A percentile compares a stretch with the other conserved stretches of the same genome.
Evolutionary conservation across 2,113 vertebrate genomes (phyloP).

Genomic region (Zootoca vivipara): DNA sequence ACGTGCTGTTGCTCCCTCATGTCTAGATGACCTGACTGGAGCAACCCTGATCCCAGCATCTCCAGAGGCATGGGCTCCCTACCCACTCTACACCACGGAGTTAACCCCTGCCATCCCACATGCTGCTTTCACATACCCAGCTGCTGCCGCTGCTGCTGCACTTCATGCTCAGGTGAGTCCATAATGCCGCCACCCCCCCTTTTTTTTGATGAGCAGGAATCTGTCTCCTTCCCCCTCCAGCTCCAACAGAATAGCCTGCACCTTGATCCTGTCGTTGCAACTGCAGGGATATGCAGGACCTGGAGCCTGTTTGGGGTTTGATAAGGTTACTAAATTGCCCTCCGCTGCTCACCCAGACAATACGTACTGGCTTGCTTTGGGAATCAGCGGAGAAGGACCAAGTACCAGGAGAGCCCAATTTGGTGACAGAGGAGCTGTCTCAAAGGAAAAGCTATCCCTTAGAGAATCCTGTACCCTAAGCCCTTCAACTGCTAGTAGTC

Average conservation of each 20-base stretch:
- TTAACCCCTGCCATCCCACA: constrained; percentile 94
- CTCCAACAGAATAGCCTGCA: accelerated
- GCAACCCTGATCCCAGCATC: constrained; percentile 94
- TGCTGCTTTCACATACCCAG: constrained; percentile 92
- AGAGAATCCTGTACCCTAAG: background rate
- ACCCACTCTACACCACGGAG: constrained; percentile 95
- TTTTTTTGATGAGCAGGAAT: accelerated
- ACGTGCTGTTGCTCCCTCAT: constrained; percentile 8
- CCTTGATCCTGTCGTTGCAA: background rate
- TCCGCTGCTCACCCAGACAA: background rate
- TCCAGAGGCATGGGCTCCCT: constrained; percentile 95
- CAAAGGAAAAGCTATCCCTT: background rate
- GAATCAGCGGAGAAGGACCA: background rate
- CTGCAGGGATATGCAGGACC: background rate
- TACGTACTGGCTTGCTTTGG: accelerated
- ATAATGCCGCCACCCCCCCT: accelerated
- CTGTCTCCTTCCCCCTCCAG: background rate
- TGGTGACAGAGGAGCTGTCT: too few relatives aligned
- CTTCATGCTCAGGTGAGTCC: constrained; percentile 94
- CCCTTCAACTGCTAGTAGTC: background rate
- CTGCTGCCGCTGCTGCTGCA: constrained; percentile 88
- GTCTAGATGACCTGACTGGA: constrained; percentile 94
- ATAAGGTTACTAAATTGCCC: accelerated
- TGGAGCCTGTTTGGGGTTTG: background rate
- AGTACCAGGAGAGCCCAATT: background rate